A percentile compares a stretch with the other conserved stretches of the same genome.
phyloP scores from a whole-genome alignment of 2,113 vertebrate species.

The Hippocampus abdominalis region DNA sequence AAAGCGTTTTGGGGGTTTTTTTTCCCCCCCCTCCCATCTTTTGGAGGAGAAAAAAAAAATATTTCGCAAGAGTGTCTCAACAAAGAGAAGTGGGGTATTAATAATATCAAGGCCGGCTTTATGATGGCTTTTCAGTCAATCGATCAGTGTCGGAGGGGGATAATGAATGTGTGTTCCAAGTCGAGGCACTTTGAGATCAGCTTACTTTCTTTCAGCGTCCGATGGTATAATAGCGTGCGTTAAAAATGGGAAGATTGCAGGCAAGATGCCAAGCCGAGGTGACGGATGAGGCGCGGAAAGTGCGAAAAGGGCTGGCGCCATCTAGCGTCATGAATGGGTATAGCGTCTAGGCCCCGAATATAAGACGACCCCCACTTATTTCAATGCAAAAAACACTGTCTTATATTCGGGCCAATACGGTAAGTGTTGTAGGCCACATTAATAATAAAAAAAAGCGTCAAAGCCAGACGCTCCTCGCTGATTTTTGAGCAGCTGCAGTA shows the following conservation, averaged over 20 bases:
- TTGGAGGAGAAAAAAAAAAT: constrained; percentile 30
- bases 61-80: constrained; percentile 39
- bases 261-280: neutral
- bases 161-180: constrained; percentile 21
- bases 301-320: neutral
- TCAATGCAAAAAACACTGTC: no score
- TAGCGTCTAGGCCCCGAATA: no score
- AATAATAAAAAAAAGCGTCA: constrained; percentile 38
- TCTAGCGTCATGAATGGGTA: no score
- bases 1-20: constrained; percentile 41
- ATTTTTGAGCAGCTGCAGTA: constrained; percentile 43
- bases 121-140: constrained; percentile 46
- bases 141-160: constrained; percentile 25
- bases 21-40: neutral
- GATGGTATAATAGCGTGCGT: neutral
- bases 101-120: constrained; percentile 41
- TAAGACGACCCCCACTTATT: no score
- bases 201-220: neutral
- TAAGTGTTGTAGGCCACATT: no score
- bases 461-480: constrained; percentile 28
- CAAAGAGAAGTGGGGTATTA: constrained; percentile 43
- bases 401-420: no score
- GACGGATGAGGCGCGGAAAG: neutral
- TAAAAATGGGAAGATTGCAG: neutral
- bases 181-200: constrained; percentile 8